phyloP scores from a whole-genome alignment of 2,888 invertebrate genomes.

The Onchidella celtica region DNA sequence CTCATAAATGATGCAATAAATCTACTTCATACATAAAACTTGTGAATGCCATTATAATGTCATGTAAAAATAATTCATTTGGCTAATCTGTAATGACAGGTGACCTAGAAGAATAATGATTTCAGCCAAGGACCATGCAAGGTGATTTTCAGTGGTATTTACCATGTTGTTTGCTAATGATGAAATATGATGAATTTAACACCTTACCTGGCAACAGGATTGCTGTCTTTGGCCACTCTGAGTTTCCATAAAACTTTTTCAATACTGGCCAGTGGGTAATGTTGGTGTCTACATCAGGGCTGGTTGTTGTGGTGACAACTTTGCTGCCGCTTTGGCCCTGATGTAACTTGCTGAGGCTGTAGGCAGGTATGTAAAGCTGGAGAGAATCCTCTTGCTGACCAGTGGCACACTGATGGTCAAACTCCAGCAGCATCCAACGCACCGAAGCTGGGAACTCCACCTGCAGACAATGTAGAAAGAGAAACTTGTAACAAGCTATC shows the following conservation, averaged over 20 bases:
- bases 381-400: conserved; percentile 94
- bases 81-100: too few species aligned
- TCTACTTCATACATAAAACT: too few species aligned
- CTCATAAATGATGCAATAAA: too few species aligned
- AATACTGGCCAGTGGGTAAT: conserved; percentile 79
- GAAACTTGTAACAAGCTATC: too few species aligned
- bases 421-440: conserved; percentile 95
- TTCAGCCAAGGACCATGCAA: too few species aligned
- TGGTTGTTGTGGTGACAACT: conserved; percentile 42
- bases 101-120: too few species aligned
- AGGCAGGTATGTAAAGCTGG: conserved; percentile 80
- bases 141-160: too few species aligned
- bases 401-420: conserved; percentile 94
- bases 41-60: too few species aligned
- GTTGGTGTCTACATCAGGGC: conserved; percentile 62
- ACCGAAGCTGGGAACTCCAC: conserved; percentile 93
- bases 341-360: conserved; percentile 32
- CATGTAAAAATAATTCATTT: too few species aligned
- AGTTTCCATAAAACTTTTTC: conserved; percentile 81
- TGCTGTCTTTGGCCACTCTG: conserved; percentile 90
- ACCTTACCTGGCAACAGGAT: conserved; percentile 88
- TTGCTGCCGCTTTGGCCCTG: conserved; percentile 32
- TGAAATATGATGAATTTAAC: too few species aligned
- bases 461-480: conserved; percentile 48
- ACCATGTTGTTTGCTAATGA: too few species aligned